Evolutionary conservation across 2,888 invertebrate species (phyloP), one percentile per base, ranked within the genome.

Genomic region (Rutpela maculata): DNA sequence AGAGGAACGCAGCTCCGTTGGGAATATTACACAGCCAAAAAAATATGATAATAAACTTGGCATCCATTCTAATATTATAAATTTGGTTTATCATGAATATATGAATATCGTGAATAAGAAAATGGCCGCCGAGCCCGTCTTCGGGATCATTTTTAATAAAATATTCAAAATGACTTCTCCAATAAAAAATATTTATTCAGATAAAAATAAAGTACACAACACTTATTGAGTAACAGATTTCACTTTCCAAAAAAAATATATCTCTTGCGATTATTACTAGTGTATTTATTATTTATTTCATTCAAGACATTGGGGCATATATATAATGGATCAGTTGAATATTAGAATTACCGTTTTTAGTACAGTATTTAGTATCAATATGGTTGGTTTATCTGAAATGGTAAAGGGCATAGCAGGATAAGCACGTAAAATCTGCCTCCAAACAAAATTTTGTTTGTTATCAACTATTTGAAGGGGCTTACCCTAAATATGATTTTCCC

Each of bases 41-140:
- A 50, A n/a, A 1, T 50, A 50, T 50, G 12, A n/a, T n/a, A 50
- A n/a, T 50, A 50, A 50, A 50, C 50, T 50, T 50, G 50, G 50
- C 15, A 50, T 50, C 50, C 50, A 50, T 50, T 50, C n/a, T n/a
- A 50, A 50, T 50, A 43, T 38, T 38, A 43, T 43, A 43, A 12
- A 43, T 43, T 43, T 43, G 43, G 50, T 50, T 50, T 50, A 50
- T 50, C n/a, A 50, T n/a, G 50, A 50, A 50, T 50, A 50, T 50
- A 50, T 50, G 50, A 50, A 50, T 50, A 50, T 50, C 50, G 50
- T 50, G 50, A 50, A 50, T 50, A 50, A 50, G 50, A 50, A 50
- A 50, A 50, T 15, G 50, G 50, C 50, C 50, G n/a, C 15, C 7
- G n/a, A 50, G 7, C 50, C 50, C 50, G n/a, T 15, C 15, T 7